phyloP scores from a whole-genome alignment of 2,797 vertebrate species.

The Masticophis lateralis region DNA sequence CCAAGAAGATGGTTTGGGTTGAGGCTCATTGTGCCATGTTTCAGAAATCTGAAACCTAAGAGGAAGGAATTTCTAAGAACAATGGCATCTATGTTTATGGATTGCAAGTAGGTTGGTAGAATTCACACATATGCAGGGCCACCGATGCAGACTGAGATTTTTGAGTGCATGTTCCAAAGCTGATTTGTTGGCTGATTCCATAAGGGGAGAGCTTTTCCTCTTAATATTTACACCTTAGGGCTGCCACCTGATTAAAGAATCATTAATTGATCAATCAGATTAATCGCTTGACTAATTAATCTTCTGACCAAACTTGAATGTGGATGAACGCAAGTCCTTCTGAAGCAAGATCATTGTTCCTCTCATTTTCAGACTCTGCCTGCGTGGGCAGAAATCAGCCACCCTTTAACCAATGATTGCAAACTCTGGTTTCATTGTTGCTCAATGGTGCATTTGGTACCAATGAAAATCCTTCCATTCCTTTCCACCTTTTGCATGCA shows the following conservation, averaged over 20 bases:
- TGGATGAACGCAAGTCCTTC: neutral
- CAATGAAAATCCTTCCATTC: neutral
- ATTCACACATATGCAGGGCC: neutral
- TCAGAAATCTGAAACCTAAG: neutral
- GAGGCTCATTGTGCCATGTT: too few species aligned
- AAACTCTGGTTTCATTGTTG: neutral
- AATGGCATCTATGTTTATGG: neutral
- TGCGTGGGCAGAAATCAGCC: rapidly evolving
- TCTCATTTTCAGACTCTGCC: neutral
- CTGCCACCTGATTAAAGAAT: neutral
- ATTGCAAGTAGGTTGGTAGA: neutral
- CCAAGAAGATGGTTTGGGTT: neutral
- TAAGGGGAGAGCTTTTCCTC: neutral
- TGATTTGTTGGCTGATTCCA: neutral
- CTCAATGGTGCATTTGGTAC: neutral
- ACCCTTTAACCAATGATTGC: neutral
- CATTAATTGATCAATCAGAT: neutral
- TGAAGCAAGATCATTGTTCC: too few species aligned
- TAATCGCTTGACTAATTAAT: neutral
- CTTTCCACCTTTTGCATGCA: neutral
- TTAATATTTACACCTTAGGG: neutral
- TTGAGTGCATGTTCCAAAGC: neutral
- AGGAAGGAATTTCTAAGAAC: neutral
- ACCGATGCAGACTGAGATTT: neutral
- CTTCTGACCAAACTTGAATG: neutral